These are phyloP conservation scores for Drosophila cardini DNA, from an alignment of 1,140 invertebrate species.

Conservation along the genomic window DNA sequence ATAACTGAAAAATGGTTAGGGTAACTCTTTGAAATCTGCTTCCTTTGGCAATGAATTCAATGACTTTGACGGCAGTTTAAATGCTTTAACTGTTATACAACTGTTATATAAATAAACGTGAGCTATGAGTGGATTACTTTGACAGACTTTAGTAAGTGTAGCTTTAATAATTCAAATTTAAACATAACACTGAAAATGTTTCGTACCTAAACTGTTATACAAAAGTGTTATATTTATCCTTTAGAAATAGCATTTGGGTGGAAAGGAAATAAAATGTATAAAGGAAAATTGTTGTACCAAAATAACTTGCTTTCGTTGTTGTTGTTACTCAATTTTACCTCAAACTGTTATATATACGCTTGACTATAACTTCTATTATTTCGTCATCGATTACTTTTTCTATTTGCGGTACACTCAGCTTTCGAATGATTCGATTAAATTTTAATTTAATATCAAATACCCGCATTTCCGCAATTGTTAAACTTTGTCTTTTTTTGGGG, in stretches of 20 bases:
- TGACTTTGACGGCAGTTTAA: not conserved
- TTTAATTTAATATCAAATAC: slow-evolving; percentile 7
- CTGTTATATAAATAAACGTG: not conserved
- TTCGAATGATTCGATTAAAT: slow-evolving; percentile 13
- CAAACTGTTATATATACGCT: not conserved
- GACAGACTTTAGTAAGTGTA: too few relatives aligned
- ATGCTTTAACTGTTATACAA: slow-evolving; percentile 1
- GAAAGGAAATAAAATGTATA: too few relatives aligned
- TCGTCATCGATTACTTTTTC: not conserved
- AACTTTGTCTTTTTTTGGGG: slow-evolving; percentile 9
- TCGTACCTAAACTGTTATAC: not conserved
- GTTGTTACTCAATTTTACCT: not conserved
- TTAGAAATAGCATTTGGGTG: too few relatives aligned
- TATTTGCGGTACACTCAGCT: slow-evolving; percentile 1
- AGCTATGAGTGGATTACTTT: too few relatives aligned
- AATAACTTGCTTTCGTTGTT: too few relatives aligned
- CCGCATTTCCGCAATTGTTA: slow-evolving; percentile 54
- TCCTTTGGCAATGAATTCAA: not conserved
- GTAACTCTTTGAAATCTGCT: not conserved
- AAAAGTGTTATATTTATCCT: not conserved
- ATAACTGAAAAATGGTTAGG: not conserved
- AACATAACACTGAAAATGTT: too few relatives aligned
- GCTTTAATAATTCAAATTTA: too few relatives aligned
- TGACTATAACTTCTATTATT: not conserved
- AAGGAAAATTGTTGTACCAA: too few relatives aligned